Percentiles rank a stretch among this genome's conserved stretches.
Conservation (phyloP, 2,888 invertebrate genomes). For the Drosophila setosimentum region DNA sequence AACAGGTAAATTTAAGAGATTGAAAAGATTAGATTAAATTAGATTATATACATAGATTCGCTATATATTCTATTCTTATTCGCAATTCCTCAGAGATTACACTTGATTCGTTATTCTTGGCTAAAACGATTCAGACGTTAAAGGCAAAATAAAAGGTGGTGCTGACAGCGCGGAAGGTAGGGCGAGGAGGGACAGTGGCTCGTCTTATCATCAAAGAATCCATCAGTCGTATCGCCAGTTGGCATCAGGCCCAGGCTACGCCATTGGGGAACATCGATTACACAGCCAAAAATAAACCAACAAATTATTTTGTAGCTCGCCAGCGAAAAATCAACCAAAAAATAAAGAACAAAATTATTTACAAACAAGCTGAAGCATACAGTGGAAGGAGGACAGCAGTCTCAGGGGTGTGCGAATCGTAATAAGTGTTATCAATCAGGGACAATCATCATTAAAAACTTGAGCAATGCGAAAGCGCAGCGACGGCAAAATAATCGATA, state of each 20-base stretch:
- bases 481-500: conserved; percentile 47
- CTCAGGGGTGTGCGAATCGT: conserved; percentile 23
- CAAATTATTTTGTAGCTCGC: conserved; percentile 54
- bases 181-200: conserved; percentile 2
- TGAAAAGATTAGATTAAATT: background rate
- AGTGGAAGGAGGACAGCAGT: background rate
- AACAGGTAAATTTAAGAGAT: background rate
- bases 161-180: background rate
- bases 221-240: conserved; percentile 78
- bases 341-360: conserved; percentile 18
- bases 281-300: conserved; percentile 60
- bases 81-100: conserved; percentile 3
- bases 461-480: conserved; percentile 25
- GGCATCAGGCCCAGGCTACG: conserved; percentile 75
- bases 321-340: conserved; percentile 44
- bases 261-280: conserved; percentile 61
- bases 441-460: conserved; percentile 73
- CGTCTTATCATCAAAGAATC: conserved; percentile 82
- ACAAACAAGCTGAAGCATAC: conserved; percentile 19
- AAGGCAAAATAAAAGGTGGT: conserved; percentile 12
- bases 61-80: background rate
- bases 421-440: conserved; percentile 69
- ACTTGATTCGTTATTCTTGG: conserved; percentile 5
- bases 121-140: conserved; percentile 43
- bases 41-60: background rate